These are phyloP conservation scores for Sanderia malayensis DNA, from an alignment of 30 jellyfish, hydroid and myxozoan species.

Conservation along the genomic window DNA sequence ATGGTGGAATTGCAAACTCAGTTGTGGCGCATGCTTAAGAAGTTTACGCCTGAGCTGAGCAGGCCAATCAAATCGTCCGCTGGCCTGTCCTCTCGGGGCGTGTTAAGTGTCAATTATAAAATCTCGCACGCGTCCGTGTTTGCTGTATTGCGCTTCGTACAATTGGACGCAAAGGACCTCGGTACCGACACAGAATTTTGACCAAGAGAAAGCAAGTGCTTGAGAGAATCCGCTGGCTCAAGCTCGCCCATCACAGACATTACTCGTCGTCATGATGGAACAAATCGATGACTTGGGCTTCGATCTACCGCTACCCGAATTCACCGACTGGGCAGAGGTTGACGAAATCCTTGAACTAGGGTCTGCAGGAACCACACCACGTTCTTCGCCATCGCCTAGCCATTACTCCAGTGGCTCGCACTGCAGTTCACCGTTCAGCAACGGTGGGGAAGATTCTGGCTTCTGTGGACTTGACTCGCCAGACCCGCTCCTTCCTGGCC, in stretches of 20 bases:
- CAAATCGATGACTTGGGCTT: conserved; percentile 45
- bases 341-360: conserved; percentile 69
- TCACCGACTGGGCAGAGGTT: conserved; percentile 60
- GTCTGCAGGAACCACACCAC: conserved; percentile 58
- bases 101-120: conserved; percentile 64
- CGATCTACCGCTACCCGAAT: conserved; percentile 66
- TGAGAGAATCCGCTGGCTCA: conserved; percentile 64
- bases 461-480: conserved; percentile 62
- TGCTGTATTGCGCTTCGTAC: conserved; percentile 57
- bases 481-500: conserved; percentile 56
- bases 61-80: conserved; percentile 46
- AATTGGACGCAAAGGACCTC: conserved; percentile 66
- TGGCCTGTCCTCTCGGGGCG: conserved; percentile 52
- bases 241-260: too few relatives aligned
- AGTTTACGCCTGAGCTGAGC: conserved; percentile 53
- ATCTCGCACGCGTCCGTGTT: conserved; percentile 78
- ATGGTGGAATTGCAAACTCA: conserved; percentile 40
- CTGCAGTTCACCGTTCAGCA: conserved; percentile 52
- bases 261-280: too few relatives aligned
- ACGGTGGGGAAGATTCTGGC: conserved; percentile 38
- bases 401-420: conserved; percentile 48
- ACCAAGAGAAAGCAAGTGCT: conserved; percentile 3
- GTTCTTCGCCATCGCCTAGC: conserved; percentile 63
- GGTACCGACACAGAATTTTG: too few relatives aligned
- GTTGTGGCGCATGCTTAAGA: conserved; percentile 70